Evolutionary conservation across 2,888 invertebrate genomes (phyloP), one percentile per base, ranked within the genome.

Genomic region (Drosophila neonasuta): DNA sequence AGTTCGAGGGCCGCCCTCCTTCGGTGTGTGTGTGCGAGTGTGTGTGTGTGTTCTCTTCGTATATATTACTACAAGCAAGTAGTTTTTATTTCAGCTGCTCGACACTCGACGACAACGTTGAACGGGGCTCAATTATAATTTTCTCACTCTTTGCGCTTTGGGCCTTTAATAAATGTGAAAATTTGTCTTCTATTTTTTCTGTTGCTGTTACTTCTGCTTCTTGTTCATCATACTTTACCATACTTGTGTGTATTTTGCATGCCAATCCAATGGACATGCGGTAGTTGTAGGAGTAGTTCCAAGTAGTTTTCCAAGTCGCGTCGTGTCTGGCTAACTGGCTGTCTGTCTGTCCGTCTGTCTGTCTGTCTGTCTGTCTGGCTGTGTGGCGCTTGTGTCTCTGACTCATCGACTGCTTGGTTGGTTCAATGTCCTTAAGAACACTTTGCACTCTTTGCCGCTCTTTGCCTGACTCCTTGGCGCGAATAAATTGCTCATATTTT

Each of bases 401-500:
- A 74, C 74, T 75, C 74, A 78, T 75, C 79, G 60, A 17, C 48
- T 60, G 34, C 11, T 30, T 24, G 36, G 15, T 42, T 51, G 68
- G 87, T 87, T 81, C 81, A 81, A 85, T 79, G 81, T 81, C 87
- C 81, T 85, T 57, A 70, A 60, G 70, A 68, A 66, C 56, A 60
- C 62, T 55, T 65, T 52, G 57, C 48, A 59, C 58, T 51, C 56
- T 48, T 24, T 20, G 20, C 20, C 63, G 59, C 32, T 48, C 44
- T 24, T 56, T 15, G 49, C 50, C 45, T 52, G 45, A 52, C 74
- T 79, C 68, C 77, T 76, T 79, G 79, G 60, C 76, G 68, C 68
- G 64, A 69, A 82, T 70, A 82, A 87, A 85, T 86, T 71, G 87
- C 77, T 80, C 86, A 86, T 80, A 87, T 83, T 81, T 80, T 87